These are phyloP conservation scores for Chelonia mydas DNA, from an alignment of 2,797 vertebrate genomes.

Conservation along the genomic window DNA sequence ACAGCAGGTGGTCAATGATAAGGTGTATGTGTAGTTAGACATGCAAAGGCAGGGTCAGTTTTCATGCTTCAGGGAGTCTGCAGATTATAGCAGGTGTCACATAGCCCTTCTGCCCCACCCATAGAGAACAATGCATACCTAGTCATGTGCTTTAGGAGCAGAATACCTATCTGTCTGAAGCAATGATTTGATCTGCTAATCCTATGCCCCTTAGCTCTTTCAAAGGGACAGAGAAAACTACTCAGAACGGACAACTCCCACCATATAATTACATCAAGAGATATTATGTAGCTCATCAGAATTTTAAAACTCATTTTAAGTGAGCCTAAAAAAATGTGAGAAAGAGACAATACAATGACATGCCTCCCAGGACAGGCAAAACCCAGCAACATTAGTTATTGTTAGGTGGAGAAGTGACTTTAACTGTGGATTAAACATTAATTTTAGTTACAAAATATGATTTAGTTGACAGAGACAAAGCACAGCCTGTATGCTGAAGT, in stretches of 20 bases:
- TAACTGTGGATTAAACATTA: neutral
- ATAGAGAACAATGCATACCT: neutral
- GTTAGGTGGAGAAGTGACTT: neutral
- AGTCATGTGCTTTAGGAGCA: neutral
- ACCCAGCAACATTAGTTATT: neutral
- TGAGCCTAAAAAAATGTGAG: neutral
- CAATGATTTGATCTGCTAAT: neutral
- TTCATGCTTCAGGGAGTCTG: neutral
- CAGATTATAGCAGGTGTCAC: neutral
- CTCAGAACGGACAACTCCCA: neutral
- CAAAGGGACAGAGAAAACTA: neutral
- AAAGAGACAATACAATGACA: neutral
- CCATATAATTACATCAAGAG: neutral
- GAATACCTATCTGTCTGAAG: neutral
- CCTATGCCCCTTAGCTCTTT: neutral
- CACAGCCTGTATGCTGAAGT: neutral
- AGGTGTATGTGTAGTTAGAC: neutral
- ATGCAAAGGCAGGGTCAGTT: neutral
- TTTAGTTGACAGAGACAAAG: neutral
- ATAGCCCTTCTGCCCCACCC: neutral
- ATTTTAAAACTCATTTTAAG: neutral
- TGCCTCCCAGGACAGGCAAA: neutral
- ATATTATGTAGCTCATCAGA: neutral
- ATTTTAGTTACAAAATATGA: neutral
- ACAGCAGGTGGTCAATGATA: neutral